Base-by-base conservation (phyloP, 2,113 vertebrate genomes). In the Thalassarche chlororhynchos region DNA sequence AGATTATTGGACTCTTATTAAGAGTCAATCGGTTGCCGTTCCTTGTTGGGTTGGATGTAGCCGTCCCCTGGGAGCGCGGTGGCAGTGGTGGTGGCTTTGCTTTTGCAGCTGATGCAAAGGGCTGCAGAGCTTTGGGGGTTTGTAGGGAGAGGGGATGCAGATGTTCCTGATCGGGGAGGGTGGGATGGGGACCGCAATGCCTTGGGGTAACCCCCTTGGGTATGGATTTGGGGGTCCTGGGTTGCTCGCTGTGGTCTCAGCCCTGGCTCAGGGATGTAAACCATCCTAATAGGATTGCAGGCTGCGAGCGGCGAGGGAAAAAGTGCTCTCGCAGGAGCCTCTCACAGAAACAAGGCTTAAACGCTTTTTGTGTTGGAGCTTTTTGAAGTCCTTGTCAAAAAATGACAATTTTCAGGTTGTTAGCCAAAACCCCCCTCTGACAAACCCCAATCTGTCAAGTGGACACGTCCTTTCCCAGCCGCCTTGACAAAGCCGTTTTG, bases 1-100 rank as follows among this genome's bases (percentile, higher is more conserved):
- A 69, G 64, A 7, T 96, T 95, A 89, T 81, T 91, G 96, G 96
- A 46, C 78, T 92, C 84, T 94, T 97, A 90, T 55, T 95, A 91
- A 93, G 95, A 93, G 96, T 90, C 96, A 95, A 81, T 94, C 49
- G 60, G 86, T 60, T 76, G 92, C 95, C 36, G 55, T 90, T 95
- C 81, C 93, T 62, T 3, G 5, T 70, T 2, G 14, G 12, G 32
- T 40, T 17, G 88, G 95, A 79, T 8, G 16, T 42, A 3, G 20
- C 6, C 7, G 4, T 65, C 83, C 83, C 55, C 28, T 1, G 44
- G 78, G 72, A 52, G 9, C 4, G 0, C 0, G 9, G 17, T 7
- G 9, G 3, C 68, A 28, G 19, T 3, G 2, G 42, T 1, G 2
- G 38, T 25, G 36, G 36, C 60, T 70, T 60, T 8, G 28, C 44